Base-by-base conservation (phyloP, 2,888 invertebrate species). In the Lutraria lutraria region DNA sequence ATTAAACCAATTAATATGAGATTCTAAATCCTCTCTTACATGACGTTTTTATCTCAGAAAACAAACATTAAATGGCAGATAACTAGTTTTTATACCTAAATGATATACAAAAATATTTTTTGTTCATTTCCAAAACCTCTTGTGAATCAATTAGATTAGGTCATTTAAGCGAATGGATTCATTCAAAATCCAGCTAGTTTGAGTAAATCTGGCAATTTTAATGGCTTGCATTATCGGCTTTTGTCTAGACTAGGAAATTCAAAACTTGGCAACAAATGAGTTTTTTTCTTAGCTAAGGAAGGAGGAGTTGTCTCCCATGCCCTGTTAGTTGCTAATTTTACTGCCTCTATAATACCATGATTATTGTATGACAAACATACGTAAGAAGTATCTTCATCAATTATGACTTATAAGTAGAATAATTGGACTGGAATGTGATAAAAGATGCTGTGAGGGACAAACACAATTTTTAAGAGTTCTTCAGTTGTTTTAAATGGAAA, bases 221-320 rank as follows among this genome's bases (percentile, higher is more conserved):
- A 76, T 76, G 34, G 15, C 19, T 76, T 25, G 76, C 21, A 16
- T 76, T 76, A 76, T 76, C 76, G 31, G 76, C 31, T 0, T 16
- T 31, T 76, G 76, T 76, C 76, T 76, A 76, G 76, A 76, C 76
- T 16, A 34, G 76, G 76, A 76, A 76, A 76, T 76, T 76, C 34
- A 76, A 76, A 76, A 76, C 34, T 76, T 76, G 76, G 34, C 34
- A 19, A 31, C 8, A 76, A 31, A 76, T 34, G 1, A 34, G 34
- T 16, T 76, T 16, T 19, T 56, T 34, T 34, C 29, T 15, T 34
- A 16, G 34, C 12, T 76, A 76, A 76, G 76, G 34, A 31, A 31
- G 76, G 29, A 76, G 16, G 34, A 76, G 76, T 76, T 76, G 76
- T 31, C 76, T 76, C 76, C 76, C 76, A 16, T 76, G 56, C 12